These are phyloP conservation scores for Centropus unirufus DNA, from an alignment of 2,113 vertebrate genomes.

Conservation along the genomic window DNA sequence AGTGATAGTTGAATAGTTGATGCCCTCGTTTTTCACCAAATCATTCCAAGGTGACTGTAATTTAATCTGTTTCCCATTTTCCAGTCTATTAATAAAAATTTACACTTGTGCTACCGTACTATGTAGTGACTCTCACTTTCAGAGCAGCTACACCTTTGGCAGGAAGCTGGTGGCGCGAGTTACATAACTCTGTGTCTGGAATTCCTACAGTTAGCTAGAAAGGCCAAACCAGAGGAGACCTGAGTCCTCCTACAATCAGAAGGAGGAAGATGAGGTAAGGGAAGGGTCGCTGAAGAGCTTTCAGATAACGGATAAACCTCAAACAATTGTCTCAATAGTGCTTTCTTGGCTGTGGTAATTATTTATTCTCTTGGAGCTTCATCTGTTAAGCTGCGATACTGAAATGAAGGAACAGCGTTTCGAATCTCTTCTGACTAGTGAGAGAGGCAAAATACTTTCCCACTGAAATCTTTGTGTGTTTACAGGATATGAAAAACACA, in stretches of 20 bases:
- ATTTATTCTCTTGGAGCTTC: not conserved
- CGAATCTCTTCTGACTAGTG: not conserved
- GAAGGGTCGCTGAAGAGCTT: not conserved
- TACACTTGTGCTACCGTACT: not conserved
- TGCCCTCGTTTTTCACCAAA: not conserved
- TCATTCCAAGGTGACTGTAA: not conserved
- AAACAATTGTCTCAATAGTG: not conserved
- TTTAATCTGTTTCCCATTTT: not conserved
- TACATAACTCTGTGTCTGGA: not conserved
- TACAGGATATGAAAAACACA: not conserved
- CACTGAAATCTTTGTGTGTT: not conserved
- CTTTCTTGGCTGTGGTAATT: not conserved
- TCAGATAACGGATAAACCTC: not conserved
- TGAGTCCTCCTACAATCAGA: not conserved
- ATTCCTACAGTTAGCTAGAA: not conserved
- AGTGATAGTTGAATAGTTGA: not conserved
- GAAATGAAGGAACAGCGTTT: not conserved
- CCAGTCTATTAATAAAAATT: not conserved
- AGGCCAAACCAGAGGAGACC: not conserved
- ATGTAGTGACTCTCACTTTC: not conserved
- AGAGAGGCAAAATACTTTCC: not conserved
- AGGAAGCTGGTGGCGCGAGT: not conserved
- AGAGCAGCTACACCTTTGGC: not conserved
- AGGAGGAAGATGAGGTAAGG: not conserved
- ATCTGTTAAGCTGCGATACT: not conserved